Conservation (phyloP, 2,113 vertebrate species). For the Odocoileus hemionus region DNA sequence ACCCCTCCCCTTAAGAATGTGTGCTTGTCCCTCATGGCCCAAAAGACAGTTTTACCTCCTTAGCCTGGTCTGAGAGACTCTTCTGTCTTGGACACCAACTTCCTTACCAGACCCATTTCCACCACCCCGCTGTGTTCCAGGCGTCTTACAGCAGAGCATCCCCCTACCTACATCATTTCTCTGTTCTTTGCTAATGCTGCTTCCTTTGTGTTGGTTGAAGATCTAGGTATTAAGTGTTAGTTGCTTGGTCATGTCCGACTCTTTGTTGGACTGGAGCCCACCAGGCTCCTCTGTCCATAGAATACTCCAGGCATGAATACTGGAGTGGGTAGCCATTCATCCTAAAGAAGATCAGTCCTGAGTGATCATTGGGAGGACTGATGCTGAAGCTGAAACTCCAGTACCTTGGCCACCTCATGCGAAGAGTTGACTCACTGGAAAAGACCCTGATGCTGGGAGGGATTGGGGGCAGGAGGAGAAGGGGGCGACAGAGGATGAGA, state of each 20-base stretch:
- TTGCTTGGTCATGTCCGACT: background rate
- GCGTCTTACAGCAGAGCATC: rapidly evolving
- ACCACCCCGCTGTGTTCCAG: background rate
- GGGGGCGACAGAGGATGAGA: too few relatives aligned
- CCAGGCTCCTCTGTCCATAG: background rate
- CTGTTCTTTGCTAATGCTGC: too few relatives aligned
- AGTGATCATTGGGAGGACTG: too few relatives aligned
- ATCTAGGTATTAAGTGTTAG: background rate
- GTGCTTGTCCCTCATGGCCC: background rate
- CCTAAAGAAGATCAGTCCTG: too few relatives aligned
- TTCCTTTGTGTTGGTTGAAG: background rate
- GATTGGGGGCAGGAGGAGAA: too few relatives aligned
- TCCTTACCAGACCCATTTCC: too few relatives aligned
- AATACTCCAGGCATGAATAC: background rate
- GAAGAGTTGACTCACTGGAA: too few relatives aligned
- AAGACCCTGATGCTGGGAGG: too few relatives aligned
- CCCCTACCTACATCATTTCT: background rate
- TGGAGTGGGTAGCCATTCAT: background rate
- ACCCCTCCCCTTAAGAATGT: background rate
- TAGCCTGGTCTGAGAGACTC: background rate
- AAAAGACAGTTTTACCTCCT: background rate
- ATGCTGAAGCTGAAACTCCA: too few relatives aligned
- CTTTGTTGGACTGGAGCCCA: background rate
- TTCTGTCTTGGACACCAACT: background rate
- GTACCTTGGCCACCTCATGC: too few relatives aligned